Evolutionary conservation across 2,888 invertebrate genomes (phyloP), one percentile per base, ranked within the genome.

Genomic region (Platypus cylindrus): DNA sequence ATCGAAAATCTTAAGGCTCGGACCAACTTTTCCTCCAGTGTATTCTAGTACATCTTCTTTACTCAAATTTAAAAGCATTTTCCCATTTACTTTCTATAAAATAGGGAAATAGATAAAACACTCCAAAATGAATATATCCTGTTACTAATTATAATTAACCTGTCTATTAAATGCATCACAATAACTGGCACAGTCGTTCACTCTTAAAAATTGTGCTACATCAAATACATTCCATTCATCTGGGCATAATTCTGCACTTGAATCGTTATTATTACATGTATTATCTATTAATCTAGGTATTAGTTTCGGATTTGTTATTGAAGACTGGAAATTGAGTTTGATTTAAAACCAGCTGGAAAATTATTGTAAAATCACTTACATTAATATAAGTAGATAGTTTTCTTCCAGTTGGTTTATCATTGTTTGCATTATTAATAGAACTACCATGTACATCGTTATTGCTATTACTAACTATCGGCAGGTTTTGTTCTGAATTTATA

Each of bases 1-100:
- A 66, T 93, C 89, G 56, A 75, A 84, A 51, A 94, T 90, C 68
- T 93, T 93, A 40, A 94, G 62, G 12, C 91, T 89, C 5, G 93
- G 93, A 2, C 93, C 93, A 38, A 94, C 90, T 70, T 91, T 93
- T 73, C 86, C 90, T 48, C 86, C 83, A 15, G 90, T 77, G 43
- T 90, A 66, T 51, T 81, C 82, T 49, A 91, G 78, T 44, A 94
- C 84, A 64, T 91, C 82, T 58, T 91, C 90, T 65, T 91, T 89
- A 31, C 79, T 79, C 38, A 94, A 65, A 45, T 75, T 72, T 40
- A 93, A 65, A 54, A 94, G 67, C 55, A 73, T 73, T 40, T 78
- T 74, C 1, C 94, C 93, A 48, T 83, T 82, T 44, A 93, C 77
- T 59, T 76, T 76, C 70, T 79, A 65, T 63, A 63, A 50, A 49